Conservation (phyloP, 2,113 vertebrate genomes). For the Lagenorhynchus albirostris region DNA sequence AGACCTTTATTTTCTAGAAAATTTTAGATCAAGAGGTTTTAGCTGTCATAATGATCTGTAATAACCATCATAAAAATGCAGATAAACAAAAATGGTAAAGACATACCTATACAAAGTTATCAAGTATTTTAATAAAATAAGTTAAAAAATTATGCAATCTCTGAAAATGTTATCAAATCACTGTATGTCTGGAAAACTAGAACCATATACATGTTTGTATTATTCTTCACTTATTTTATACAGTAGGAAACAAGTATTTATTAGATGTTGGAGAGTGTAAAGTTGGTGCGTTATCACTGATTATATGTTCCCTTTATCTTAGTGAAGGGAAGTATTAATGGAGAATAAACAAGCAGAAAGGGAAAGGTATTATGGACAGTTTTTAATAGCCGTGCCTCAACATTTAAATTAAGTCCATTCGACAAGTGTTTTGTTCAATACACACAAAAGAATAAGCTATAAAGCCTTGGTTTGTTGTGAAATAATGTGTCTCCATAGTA, state of each 20-base stretch:
- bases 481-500: background rate
- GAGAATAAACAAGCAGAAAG: background rate
- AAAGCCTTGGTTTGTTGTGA: background rate
- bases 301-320: conserved; percentile 54
- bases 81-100: background rate
- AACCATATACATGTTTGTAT: conserved; percentile 62
- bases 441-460: background rate
- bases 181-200: conserved; percentile 56
- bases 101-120: background rate
- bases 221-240: conserved; percentile 64
- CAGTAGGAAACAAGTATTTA: conserved; percentile 56
- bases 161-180: conserved; percentile 35
- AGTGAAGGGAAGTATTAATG: conserved; percentile 47
- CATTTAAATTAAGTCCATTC: conserved; percentile 11
- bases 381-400: background rate
- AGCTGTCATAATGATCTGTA: background rate
- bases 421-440: background rate
- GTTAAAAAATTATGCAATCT: background rate
- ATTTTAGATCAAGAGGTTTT: background rate
- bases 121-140: background rate
- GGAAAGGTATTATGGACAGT: background rate
- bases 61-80: background rate
- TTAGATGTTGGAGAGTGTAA: conserved; percentile 59
- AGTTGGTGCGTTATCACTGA: conserved; percentile 69
- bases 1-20: conserved; percentile 29